A percentile compares a stretch with the other conserved stretches of the same genome.
Evolutionary conservation across 2,797 vertebrate genomes (phyloP).

Genomic region (Chelon auratus): DNA sequence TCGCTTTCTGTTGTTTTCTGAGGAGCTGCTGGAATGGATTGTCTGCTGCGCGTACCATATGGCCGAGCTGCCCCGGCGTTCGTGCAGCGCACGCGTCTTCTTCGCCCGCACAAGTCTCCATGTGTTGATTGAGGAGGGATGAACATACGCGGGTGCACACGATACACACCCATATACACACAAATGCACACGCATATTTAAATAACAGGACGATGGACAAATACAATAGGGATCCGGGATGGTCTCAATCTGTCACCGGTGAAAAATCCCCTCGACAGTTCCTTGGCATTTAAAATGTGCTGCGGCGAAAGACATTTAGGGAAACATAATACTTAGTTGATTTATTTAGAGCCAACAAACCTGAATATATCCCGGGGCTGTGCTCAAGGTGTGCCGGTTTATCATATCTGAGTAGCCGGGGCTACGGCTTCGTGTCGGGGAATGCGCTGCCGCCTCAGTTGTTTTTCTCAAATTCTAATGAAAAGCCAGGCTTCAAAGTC

Average conservation of each 20-base stretch:
- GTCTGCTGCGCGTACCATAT: constrained; percentile 64
- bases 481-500: neutral
- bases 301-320: neutral
- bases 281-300: constrained; percentile 22
- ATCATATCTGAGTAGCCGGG: neutral
- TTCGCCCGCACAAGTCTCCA: neutral
- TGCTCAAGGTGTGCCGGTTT: constrained; percentile 32
- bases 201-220: constrained; percentile 4
- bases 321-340: constrained; percentile 21
- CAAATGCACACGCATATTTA: neutral
- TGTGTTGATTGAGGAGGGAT: neutral
- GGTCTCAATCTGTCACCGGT: constrained; percentile 9
- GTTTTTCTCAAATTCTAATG: neutral
- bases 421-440: neutral
- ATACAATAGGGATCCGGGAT: neutral
- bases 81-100: neutral
- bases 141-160: constrained; percentile 26
- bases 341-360: constrained; percentile 37
- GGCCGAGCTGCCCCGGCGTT: constrained; percentile 47
- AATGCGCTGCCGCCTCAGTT: neutral
- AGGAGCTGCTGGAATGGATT: constrained; percentile 63
- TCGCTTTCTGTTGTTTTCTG: constrained; percentile 58
- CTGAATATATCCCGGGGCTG: constrained; percentile 32
- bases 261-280: constrained; percentile 3
- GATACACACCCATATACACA: neutral